Percentiles rank a stretch among this genome's conserved stretches.
These are phyloP conservation scores for Sogatella furcifera DNA, from an alignment of 1,140 invertebrate species.

Conservation along the genomic window DNA sequence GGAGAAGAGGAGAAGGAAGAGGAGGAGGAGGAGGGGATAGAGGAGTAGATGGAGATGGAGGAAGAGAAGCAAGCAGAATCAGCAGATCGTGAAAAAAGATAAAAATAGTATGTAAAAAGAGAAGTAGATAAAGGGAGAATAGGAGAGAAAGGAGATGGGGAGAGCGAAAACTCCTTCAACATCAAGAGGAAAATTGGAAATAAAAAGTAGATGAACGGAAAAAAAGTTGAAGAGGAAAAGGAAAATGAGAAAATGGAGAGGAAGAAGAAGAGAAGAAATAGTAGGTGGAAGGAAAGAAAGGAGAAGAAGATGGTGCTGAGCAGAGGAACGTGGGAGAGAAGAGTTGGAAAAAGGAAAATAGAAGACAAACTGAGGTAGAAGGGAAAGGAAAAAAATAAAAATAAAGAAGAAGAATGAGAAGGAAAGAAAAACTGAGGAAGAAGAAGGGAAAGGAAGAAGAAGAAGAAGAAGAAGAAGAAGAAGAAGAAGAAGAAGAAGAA, in stretches of 20 bases:
- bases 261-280: too few species aligned
- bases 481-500: not conserved
- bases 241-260: not conserved
- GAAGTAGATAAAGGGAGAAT: too few species aligned
- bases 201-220: too few species aligned
- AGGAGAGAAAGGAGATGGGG: too few species aligned
- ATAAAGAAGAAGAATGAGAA: not conserved
- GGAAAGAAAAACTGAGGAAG: not conserved
- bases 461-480: not conserved
- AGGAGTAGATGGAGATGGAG: not conserved
- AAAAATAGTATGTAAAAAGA: too few species aligned
- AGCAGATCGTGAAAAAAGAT: not conserved
- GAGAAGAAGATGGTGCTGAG: not conserved
- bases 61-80: not conserved
- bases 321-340: not conserved
- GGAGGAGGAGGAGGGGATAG: not conserved
- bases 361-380: not conserved
- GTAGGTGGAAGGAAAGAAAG: not conserved
- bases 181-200: too few species aligned
- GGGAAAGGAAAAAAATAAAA: not conserved
- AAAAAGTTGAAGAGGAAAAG: not conserved
- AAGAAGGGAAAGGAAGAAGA: not conserved
- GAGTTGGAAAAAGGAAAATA: not conserved
- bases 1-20: not conserved
- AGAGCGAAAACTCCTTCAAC: too few species aligned